These are phyloP conservation scores for Cordilura impudica DNA, from an alignment of 2,888 invertebrate species.

Conservation along the genomic window DNA sequence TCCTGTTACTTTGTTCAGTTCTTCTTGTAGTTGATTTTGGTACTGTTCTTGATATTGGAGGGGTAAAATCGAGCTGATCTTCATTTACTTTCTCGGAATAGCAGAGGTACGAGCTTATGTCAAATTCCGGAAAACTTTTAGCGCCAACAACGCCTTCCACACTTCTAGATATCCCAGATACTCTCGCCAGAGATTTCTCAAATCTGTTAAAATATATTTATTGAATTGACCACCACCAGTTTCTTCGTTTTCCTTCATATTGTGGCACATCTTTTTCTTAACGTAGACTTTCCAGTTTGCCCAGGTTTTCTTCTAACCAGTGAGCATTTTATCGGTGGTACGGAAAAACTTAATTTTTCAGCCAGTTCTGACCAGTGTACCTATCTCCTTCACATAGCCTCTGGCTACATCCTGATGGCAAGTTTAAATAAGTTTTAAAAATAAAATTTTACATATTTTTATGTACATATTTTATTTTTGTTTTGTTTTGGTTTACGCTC, in stretches of 20 bases:
- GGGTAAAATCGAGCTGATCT: background rate
- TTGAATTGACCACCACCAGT: background rate
- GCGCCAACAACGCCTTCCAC: background rate
- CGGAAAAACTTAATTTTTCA: too few species aligned
- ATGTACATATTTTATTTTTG: too few species aligned
- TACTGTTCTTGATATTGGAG: background rate
- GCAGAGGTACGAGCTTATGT: background rate
- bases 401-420: too few species aligned
- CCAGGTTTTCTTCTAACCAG: constrained; percentile 19
- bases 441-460: too few species aligned
- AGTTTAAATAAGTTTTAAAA: too few species aligned
- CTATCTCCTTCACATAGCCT: too few species aligned
- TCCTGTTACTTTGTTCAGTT: background rate
- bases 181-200: constrained; percentile 4
- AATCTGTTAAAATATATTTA: constrained; percentile 5
- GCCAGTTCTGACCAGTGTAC: too few species aligned
- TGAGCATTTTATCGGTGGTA: too few species aligned
- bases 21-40: background rate
- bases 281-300: constrained; percentile 17
- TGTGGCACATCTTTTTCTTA: constrained; percentile 5
- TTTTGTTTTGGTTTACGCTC: too few species aligned
- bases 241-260: background rate
- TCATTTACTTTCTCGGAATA: background rate
- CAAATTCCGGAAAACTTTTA: background rate
- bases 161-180: background rate